phyloP scores from a whole-genome alignment of 2,888 invertebrate species.

The Clivina fossor region DNA sequence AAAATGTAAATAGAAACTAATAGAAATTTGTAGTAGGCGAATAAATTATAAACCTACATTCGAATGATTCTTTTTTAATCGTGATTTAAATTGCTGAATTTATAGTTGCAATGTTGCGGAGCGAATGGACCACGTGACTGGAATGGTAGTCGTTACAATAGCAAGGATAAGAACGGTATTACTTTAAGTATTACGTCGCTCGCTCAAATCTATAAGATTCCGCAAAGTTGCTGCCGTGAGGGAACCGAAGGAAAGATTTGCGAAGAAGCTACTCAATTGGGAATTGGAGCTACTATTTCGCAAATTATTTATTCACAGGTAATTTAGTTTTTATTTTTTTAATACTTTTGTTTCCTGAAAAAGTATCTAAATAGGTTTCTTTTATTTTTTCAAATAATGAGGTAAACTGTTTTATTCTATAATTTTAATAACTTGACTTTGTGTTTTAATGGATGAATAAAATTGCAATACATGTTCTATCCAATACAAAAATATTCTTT shows the following conservation, averaged over 20 bases:
- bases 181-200: slow-evolving; percentile 58
- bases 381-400: slow-evolving; percentile 3
- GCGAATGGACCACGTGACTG: slow-evolving; percentile 72
- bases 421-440: not conserved
- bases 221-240: slow-evolving; percentile 61
- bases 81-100: slow-evolving; percentile 27
- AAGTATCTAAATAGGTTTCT: not conserved
- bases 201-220: slow-evolving; percentile 61
- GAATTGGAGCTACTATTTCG: slow-evolving; percentile 54
- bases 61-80: too few relatives aligned
- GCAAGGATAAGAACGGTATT: slow-evolving; percentile 47
- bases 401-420: slow-evolving; percentile 6
- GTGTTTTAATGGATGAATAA: too few relatives aligned
- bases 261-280: slow-evolving; percentile 54
- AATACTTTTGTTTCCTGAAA: not conserved
- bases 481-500: too few relatives aligned
- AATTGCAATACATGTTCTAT: too few relatives aligned
- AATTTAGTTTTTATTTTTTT: slow-evolving; percentile 35
- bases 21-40: too few relatives aligned
- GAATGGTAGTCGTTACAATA: slow-evolving; percentile 64
- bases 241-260: slow-evolving; percentile 55
- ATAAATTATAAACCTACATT: too few relatives aligned
- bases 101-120: slow-evolving; percentile 76
- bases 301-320: slow-evolving; percentile 58
- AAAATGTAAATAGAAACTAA: slow-evolving; percentile 61